These are phyloP conservation scores for Acromyrmex echinatior DNA, from an alignment of 1,140 invertebrate genomes.

Conservation along the genomic window DNA sequence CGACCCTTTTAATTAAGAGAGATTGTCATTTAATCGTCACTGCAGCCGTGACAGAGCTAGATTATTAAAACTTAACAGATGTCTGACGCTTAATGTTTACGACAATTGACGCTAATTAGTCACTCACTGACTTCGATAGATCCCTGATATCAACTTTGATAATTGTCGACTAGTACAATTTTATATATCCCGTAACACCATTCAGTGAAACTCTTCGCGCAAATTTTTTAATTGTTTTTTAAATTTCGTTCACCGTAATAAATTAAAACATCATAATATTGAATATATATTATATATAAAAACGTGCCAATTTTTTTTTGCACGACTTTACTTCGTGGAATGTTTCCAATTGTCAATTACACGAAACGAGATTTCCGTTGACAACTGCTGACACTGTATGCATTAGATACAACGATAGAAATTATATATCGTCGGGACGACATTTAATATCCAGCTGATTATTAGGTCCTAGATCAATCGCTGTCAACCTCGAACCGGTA, in stretches of 20 bases:
- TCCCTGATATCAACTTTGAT: constrained; percentile 7
- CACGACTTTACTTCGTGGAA: neutral
- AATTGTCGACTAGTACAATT: neutral
- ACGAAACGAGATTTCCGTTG: constrained; percentile 38
- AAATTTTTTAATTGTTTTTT: neutral
- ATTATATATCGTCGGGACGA: constrained; percentile 38
- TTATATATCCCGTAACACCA: neutral
- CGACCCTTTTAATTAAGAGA: constrained; percentile 48
- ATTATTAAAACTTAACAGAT: constrained; percentile 59
- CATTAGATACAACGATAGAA: constrained; percentile 32
- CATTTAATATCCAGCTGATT: constrained; percentile 73
- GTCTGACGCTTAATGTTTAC: constrained; percentile 31
- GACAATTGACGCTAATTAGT: constrained; percentile 54
- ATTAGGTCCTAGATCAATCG: constrained; percentile 72
- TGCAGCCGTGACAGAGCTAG: neutral
- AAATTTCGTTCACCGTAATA: neutral
- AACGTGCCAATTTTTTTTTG: neutral
- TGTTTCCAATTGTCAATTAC: neutral
- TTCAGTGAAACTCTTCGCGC: neutral
- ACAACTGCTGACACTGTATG: constrained; percentile 9
- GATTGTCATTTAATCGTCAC: constrained; percentile 43
- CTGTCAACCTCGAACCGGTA: constrained; percentile 56
- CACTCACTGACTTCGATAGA: constrained; percentile 2
- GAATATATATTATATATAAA: neutral
- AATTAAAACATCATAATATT: neutral